These are phyloP conservation scores for Leptopilina boulardi DNA, from an alignment of 1,140 invertebrate species.

Conservation along the genomic window DNA sequence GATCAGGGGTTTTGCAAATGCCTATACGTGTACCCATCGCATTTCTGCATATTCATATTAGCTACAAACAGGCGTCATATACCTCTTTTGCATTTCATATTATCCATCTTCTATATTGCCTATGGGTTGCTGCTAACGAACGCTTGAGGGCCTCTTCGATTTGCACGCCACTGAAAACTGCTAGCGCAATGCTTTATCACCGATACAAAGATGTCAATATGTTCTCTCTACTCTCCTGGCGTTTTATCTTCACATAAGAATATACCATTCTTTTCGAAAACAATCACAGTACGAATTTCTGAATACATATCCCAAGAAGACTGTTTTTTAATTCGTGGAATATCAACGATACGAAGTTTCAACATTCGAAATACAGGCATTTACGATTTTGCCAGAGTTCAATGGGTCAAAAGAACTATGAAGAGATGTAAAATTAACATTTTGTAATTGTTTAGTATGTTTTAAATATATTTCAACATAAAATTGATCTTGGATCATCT, in stretches of 20 bases:
- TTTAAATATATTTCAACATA: too few species aligned
- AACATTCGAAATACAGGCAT: too few species aligned
- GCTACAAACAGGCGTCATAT: conserved; percentile 22
- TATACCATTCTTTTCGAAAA: conserved; percentile 10
- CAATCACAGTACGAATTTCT: too few species aligned
- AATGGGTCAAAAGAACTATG: too few species aligned
- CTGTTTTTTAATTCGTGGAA: too few species aligned
- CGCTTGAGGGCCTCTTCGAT: conserved; percentile 46
- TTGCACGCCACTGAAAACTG: conserved; percentile 1
- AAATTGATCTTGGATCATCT: too few species aligned
- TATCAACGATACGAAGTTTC: too few species aligned
- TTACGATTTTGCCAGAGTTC: too few species aligned
- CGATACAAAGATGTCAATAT: conserved; percentile 27
- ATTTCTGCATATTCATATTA: conserved; percentile 46
- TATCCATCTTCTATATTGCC: conserved; percentile 26
- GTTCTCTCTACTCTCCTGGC: background rate
- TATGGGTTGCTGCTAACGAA: conserved; percentile 48
- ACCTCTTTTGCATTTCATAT: conserved; percentile 46
- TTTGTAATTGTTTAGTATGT: too few species aligned
- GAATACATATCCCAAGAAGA: too few species aligned
- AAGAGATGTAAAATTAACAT: too few species aligned
- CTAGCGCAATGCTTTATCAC: background rate
- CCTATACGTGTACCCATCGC: conserved; percentile 20
- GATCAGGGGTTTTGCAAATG: conserved; percentile 36
- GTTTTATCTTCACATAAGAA: conserved; percentile 15